Evolutionary conservation across 2,888 invertebrate species (phyloP), one percentile per base, ranked within the genome.

Genomic region (Clanis bilineata): DNA sequence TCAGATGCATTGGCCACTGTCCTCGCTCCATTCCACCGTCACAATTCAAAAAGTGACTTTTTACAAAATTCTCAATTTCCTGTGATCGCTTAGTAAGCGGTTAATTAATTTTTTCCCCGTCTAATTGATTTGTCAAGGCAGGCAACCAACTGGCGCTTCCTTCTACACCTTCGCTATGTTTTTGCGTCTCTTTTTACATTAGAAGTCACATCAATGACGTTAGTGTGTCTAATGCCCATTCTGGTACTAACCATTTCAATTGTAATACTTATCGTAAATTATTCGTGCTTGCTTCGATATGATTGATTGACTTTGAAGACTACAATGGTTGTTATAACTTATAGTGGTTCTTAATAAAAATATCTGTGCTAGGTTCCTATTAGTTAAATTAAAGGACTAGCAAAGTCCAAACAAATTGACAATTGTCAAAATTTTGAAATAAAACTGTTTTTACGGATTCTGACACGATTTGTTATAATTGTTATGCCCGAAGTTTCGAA

Each of bases 101-200:
- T 78, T 90, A 90, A 90, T 90, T 90, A 85, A 69, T 74, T 88
- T 88, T 90, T 90, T 90, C 80, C 44, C 32, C 43, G 67, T 66
- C 71, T 86, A 87, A 89, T 89, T 83, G 85, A 68, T 61, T 72
- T 69, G 74, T 85, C 90, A 91, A 91, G 90, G 90, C 76, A 85
- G 83, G 72, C 86, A 85, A 67, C 80, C 72, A 82, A 88, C 72
- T 90, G 90, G 64, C 69, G 78, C 90, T 90, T 90, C 90, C 90
- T 88, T 73, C 69, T 72, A 73, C 74, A 71, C 72, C 74, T 68
- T 71, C 66, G 68, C 62, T 55, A 44, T 47, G 79, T 83, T 83
- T 82, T 83, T 70, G 18, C 44, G 1, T 22, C 1, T 2, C 23
- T 58, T 58, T 58, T 58, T 58, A 21, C 21, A 12, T 21, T 15